Evolutionary conservation across 2,113 vertebrate species (phyloP).

Genomic region (Cranoglanis bouderius): DNA sequence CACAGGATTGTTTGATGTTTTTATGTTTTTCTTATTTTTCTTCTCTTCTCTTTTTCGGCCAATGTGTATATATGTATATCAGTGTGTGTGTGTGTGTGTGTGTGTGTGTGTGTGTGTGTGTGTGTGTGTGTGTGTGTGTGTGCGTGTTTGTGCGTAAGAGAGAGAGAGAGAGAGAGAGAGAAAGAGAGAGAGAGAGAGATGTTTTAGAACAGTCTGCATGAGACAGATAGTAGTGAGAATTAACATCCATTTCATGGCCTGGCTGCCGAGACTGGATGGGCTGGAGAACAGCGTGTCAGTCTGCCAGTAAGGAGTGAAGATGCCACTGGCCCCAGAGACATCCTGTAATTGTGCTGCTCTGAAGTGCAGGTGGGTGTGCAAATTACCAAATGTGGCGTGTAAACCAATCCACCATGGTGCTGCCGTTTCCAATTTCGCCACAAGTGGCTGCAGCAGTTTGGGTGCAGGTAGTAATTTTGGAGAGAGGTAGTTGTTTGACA

Average conservation of each 20-base stretch:
- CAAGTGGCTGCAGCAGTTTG: slow-evolving; percentile 57
- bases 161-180: background rate
- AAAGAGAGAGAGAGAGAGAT: slow-evolving; percentile 62
- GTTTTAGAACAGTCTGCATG: slow-evolving; percentile 73
- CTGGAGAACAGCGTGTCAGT: slow-evolving; percentile 60
- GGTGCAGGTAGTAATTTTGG: slow-evolving; percentile 61
- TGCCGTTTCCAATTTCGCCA: slow-evolving; percentile 68
- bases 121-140: background rate
- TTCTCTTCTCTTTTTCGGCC: slow-evolving; percentile 12
- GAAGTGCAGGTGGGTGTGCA: slow-evolving; percentile 80
- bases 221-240: slow-evolving; percentile 75
- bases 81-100: slow-evolving; percentile 8
- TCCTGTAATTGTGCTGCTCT: slow-evolving; percentile 74
- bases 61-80: background rate
- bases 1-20: slow-evolving; percentile 69
- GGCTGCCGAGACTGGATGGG: slow-evolving; percentile 63
- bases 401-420: slow-evolving; percentile 72
- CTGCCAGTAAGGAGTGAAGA: slow-evolving; percentile 58
- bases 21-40: slow-evolving; percentile 55
- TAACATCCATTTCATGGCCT: slow-evolving; percentile 77
- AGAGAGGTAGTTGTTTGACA: slow-evolving; percentile 15
- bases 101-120: slow-evolving; percentile 40
- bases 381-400: slow-evolving; percentile 78
- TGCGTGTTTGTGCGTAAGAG: background rate
- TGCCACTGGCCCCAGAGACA: slow-evolving; percentile 63